Evolutionary conservation across 2,888 invertebrate species (phyloP).

Genomic region (Drosophila nigritarsus): DNA sequence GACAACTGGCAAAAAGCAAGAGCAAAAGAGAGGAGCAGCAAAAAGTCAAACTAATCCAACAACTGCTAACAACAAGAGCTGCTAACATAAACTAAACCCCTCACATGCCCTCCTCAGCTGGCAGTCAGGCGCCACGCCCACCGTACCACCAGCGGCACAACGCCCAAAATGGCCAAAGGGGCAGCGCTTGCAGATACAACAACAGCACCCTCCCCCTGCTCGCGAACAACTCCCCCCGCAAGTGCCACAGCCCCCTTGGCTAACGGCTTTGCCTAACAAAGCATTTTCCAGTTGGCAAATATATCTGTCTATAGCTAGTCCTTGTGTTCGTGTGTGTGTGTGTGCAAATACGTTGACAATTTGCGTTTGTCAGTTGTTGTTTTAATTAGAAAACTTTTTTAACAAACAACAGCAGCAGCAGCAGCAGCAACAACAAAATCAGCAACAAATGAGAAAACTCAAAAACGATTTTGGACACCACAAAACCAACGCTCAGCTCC

Average conservation of each 20-base stretch:
- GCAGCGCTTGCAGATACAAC: slow-evolving; percentile 32
- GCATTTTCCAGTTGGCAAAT: slow-evolving; percentile 76
- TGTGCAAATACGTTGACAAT: slow-evolving; percentile 72
- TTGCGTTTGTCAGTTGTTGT: slow-evolving; percentile 81
- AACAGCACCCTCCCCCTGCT: not conserved
- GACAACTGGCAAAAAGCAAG: slow-evolving; percentile 57
- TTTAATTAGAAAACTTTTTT: slow-evolving; percentile 81
- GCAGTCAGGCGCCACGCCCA: slow-evolving; percentile 21
- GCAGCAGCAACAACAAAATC: slow-evolving; percentile 45
- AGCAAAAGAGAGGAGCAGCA: slow-evolving; percentile 40
- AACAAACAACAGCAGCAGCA: slow-evolving; percentile 69
- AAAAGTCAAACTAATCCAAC: slow-evolving; percentile 80
- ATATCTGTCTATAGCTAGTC: slow-evolving; percentile 31
- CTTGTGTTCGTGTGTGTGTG: slow-evolving; percentile 16
- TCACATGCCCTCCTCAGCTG: not conserved
- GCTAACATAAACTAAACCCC: slow-evolving; percentile 3
- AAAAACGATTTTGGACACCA: slow-evolving; percentile 77
- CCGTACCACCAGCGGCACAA: slow-evolving; percentile 39
- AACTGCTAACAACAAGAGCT: slow-evolving; percentile 73
- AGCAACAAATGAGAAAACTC: slow-evolving; percentile 66
- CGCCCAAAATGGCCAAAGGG: slow-evolving; percentile 52
- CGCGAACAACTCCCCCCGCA: not conserved
- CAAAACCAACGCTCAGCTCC: slow-evolving; percentile 46
- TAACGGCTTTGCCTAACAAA: slow-evolving; percentile 67
- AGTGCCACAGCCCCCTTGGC: not conserved